phyloP scores from a whole-genome alignment of 2,797 vertebrate species.

The Enteromius trimaculatus region DNA sequence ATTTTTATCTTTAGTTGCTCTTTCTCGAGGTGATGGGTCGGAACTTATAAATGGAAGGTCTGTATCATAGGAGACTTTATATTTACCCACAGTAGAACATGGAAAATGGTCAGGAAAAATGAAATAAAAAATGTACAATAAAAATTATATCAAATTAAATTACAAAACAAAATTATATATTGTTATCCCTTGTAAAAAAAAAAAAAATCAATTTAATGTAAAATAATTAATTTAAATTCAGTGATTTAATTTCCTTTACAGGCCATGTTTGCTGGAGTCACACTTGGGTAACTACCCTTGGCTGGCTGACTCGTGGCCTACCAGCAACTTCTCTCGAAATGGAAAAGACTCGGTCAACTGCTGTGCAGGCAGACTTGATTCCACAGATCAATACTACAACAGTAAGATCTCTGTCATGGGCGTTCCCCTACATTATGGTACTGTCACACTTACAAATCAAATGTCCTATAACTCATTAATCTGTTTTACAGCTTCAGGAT shows the following conservation, averaged over 20 bases:
- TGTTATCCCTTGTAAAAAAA: not conserved
- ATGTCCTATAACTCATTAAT: constrained; percentile 21
- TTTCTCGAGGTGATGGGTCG: constrained; percentile 84
- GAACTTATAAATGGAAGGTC: constrained; percentile 87
- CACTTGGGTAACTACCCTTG: constrained; percentile 87
- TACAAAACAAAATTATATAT: not conserved
- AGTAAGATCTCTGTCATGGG: constrained; percentile 75
- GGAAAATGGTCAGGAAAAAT: not conserved
- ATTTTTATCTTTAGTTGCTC: constrained; percentile 78
- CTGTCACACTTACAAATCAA: constrained; percentile 25
- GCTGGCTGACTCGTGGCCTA: constrained; percentile 90
- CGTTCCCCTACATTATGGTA: not conserved
- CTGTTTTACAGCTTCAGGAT: constrained; percentile 79
- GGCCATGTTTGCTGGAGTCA: constrained; percentile 82
- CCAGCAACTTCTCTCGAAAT: constrained; percentile 76
- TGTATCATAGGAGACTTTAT: constrained; percentile 32
- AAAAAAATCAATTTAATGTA: not conserved
- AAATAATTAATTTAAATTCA: not conserved
- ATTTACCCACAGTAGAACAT: not conserved
- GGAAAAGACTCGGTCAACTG: constrained; percentile 80
- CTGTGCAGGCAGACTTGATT: constrained; percentile 81
- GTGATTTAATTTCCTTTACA: constrained; percentile 52
- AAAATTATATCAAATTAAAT: not conserved
- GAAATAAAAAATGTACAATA: not conserved
- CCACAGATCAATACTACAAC: constrained; percentile 90